Evolutionary conservation across 2,888 invertebrate genomes (phyloP).

Genomic region (Andrena dorsata): DNA sequence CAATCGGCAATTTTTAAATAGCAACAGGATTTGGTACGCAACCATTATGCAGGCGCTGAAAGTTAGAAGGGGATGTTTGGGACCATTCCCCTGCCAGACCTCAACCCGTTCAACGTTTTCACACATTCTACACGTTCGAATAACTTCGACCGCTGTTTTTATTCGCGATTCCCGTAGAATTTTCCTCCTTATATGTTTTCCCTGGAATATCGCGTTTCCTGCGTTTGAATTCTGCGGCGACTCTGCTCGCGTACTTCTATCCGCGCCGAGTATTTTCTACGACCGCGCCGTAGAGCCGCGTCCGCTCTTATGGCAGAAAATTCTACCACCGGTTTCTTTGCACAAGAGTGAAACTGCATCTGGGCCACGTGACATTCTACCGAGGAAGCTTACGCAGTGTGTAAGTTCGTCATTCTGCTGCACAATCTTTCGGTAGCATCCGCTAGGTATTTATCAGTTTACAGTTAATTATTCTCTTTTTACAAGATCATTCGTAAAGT

Average conservation of each 20-base stretch:
- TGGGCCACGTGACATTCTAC: constrained; percentile 38
- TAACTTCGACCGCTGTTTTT: no score
- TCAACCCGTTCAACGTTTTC: no score
- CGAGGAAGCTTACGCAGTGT: constrained; percentile 54
- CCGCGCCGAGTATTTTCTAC: neutral
- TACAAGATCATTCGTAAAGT: neutral
- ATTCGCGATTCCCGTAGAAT: neutral
- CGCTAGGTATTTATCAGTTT: neutral
- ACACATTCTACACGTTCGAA: no score
- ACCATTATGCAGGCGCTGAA: no score
- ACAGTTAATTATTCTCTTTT: no score
- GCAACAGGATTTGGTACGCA: no score
- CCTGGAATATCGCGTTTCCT: neutral
- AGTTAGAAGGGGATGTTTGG: no score
- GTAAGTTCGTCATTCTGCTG: constrained; percentile 25
- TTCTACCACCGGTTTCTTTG: constrained; percentile 43
- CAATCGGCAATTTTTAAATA: no score
- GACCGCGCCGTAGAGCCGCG: neutral
- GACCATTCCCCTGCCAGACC: no score
- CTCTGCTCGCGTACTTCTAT: neutral
- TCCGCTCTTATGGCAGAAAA: constrained; percentile 34
- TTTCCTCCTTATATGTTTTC: neutral
- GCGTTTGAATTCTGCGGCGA: neutral
- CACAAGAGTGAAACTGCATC: constrained; percentile 53
- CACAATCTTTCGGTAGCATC: neutral